phyloP scores from a whole-genome alignment of 2,888 invertebrate species.

The Drosophila atripex region DNA sequence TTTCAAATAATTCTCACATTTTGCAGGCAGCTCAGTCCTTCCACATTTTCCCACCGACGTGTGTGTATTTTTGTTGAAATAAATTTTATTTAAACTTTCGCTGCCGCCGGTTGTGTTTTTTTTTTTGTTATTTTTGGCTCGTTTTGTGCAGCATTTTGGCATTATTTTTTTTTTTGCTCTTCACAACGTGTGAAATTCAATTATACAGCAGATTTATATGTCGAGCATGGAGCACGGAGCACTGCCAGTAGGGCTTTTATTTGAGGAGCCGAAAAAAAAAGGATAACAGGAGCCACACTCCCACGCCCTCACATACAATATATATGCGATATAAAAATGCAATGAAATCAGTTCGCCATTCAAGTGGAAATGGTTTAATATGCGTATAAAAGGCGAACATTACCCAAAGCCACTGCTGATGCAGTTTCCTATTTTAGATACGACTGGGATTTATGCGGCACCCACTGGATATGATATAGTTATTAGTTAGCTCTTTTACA shows the following conservation, averaged over 20 bases:
- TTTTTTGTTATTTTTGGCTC: conserved; percentile 41
- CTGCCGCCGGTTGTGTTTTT: conserved; percentile 56
- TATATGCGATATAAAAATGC: conserved; percentile 56
- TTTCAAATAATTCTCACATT: conserved; percentile 68
- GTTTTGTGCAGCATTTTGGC: conserved; percentile 31
- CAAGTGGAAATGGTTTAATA: conserved; percentile 73
- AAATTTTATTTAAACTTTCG: conserved; percentile 78
- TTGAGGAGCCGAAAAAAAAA: conserved; percentile 14
- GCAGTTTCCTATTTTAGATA: conserved; percentile 39
- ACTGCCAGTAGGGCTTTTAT: conserved; percentile 30
- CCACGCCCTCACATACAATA: conserved; percentile 8
- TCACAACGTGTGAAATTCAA: conserved; percentile 75
- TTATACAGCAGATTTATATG: conserved; percentile 74
- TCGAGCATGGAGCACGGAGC: conserved; percentile 58
- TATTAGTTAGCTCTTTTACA: background rate
- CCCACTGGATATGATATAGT: background rate
- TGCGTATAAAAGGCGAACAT: conserved; percentile 69
- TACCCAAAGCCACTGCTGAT: conserved; percentile 41
- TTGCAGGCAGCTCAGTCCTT: conserved; percentile 44
- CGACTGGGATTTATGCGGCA: background rate
- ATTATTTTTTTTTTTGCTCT: conserved; percentile 39
- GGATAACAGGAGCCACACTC: conserved; percentile 21
- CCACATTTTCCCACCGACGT: conserved; percentile 6
- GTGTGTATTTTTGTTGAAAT: conserved; percentile 71
- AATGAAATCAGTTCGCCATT: conserved; percentile 67